Conservation (phyloP, 2,888 invertebrate genomes). For the Platycheirus rosarum region DNA sequence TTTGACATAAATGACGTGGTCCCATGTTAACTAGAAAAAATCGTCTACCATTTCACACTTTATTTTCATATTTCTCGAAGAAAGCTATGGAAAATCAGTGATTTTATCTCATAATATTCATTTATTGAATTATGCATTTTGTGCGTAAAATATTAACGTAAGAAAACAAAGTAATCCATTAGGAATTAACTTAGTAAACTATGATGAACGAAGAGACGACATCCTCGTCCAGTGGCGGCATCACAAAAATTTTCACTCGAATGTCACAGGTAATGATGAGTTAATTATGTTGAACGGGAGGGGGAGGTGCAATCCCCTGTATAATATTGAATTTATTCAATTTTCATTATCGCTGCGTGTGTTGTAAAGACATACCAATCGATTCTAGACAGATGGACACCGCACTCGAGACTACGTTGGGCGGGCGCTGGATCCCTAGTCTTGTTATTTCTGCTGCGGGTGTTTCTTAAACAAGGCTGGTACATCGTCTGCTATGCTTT, state of each 20-base stretch:
- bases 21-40: constrained; percentile 52
- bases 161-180: constrained; percentile 29
- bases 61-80: constrained; percentile 39
- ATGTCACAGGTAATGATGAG: constrained; percentile 80
- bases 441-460: constrained; percentile 89
- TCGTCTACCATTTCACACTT: constrained; percentile 50
- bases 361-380: constrained; percentile 87
- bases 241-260: constrained; percentile 81
- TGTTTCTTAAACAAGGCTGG: constrained; percentile 97
- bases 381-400: constrained; percentile 93
- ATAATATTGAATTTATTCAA: constrained; percentile 18
- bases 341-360: constrained; percentile 6
- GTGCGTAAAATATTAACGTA: constrained; percentile 54
- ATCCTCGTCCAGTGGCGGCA: constrained; percentile 78
- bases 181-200: constrained; percentile 53
- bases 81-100: constrained; percentile 59
- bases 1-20: constrained; percentile 73
- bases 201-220: constrained; percentile 82
- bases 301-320: background rate
- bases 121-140: constrained; percentile 60
- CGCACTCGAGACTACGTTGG: constrained; percentile 92
- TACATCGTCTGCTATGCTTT: constrained; percentile 99
- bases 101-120: constrained; percentile 42
- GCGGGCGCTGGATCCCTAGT: constrained; percentile 87
- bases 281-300: background rate